These are phyloP conservation scores for Myopa testacea DNA, from an alignment of 2,888 invertebrate genomes.

Conservation along the genomic window DNA sequence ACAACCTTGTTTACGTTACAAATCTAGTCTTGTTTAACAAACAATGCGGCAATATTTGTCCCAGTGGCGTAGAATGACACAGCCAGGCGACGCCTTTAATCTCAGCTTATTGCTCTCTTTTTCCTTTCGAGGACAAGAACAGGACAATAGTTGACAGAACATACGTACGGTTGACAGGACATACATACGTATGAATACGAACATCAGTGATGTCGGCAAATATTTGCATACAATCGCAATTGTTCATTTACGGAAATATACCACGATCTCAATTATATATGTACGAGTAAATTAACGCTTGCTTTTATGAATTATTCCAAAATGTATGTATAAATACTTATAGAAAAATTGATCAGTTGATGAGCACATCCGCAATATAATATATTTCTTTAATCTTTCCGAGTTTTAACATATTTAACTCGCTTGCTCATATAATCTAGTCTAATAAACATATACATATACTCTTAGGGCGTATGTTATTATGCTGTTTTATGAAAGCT, in stretches of 20 bases:
- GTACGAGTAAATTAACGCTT: not conserved
- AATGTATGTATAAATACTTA: too few relatives aligned
- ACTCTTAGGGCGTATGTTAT: too few relatives aligned
- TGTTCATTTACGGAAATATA: not conserved
- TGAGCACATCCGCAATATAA: too few relatives aligned
- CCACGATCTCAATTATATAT: not conserved
- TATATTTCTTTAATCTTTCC: too few relatives aligned
- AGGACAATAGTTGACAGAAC: not conserved
- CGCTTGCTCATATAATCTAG: too few relatives aligned
- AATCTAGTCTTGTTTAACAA: constrained; percentile 65
- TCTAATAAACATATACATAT: too few relatives aligned
- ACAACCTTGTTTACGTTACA: constrained; percentile 61
- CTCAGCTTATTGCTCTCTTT: constrained; percentile 26
- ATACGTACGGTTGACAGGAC: not conserved
- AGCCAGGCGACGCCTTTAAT: constrained; percentile 50
- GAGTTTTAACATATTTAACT: too few relatives aligned
- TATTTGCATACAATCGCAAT: constrained; percentile 6
- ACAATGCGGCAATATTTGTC: constrained; percentile 64
- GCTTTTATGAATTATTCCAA: too few relatives aligned
- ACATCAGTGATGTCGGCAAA: not conserved
- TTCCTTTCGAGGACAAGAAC: not conserved
- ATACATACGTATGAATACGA: not conserved
- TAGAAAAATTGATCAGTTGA: too few relatives aligned
- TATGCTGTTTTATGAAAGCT: too few relatives aligned
- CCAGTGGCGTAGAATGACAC: constrained; percentile 59